These are phyloP conservation scores for Hydractinia symbiolongicarpus DNA, from an alignment of 30 jellyfish, hydroid and myxozoan genomes.

Conservation along the genomic window DNA sequence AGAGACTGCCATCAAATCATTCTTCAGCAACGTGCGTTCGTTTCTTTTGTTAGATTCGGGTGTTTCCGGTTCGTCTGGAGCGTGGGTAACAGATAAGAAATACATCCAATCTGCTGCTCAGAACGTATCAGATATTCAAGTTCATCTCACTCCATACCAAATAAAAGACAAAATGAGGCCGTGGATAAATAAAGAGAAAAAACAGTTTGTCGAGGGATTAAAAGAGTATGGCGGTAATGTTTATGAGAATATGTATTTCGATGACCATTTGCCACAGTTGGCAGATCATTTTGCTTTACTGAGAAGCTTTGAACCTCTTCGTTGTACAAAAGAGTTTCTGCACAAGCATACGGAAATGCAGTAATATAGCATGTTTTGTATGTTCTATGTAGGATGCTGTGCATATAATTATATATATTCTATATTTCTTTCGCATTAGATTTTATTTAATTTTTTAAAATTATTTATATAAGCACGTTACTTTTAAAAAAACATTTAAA, in stretches of 20 bases:
- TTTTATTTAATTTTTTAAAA: too few species aligned
- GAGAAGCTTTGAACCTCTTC: neutral
- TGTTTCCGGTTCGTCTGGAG: slow-evolving; percentile 60
- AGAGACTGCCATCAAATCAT: slow-evolving; percentile 23
- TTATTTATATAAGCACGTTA: too few species aligned
- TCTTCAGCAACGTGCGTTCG: slow-evolving; percentile 34
- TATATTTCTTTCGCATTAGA: too few species aligned
- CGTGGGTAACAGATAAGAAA: slow-evolving; percentile 62
- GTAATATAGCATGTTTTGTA: too few species aligned
- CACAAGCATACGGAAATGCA: too few species aligned
- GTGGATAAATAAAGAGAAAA: slow-evolving; percentile 64
- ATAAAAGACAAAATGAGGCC: slow-evolving; percentile 47
- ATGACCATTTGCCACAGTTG: slow-evolving; percentile 40
- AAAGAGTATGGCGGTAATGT: slow-evolving; percentile 40
- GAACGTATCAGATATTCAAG: slow-evolving; percentile 44
- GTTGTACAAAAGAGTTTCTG: too few species aligned
- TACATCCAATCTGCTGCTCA: slow-evolving; percentile 37
- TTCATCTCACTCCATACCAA: slow-evolving; percentile 79
- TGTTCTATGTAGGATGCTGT: too few species aligned
- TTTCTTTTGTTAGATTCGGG: slow-evolving; percentile 73
- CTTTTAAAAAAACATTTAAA: too few species aligned
- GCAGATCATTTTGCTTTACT: slow-evolving; percentile 53
- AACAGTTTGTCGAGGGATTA: slow-evolving; percentile 40
- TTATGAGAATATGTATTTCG: slow-evolving; percentile 52
- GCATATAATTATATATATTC: too few species aligned